These are phyloP conservation scores for Augochlorella aurata DNA, from an alignment of 2,888 invertebrate species.

Conservation along the genomic window DNA sequence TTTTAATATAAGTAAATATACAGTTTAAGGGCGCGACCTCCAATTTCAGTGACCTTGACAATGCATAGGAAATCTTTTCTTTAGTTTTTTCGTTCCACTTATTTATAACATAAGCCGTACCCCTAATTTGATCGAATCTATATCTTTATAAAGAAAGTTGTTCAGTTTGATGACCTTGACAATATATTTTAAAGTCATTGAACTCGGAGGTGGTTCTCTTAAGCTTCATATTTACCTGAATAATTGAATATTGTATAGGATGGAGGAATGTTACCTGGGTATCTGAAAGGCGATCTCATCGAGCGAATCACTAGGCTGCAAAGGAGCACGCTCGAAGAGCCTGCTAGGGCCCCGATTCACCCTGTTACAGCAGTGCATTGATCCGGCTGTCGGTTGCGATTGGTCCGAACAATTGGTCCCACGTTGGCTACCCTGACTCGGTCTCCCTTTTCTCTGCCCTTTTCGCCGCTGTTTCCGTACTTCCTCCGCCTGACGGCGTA, in stretches of 20 bases:
- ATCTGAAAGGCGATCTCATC: conserved; percentile 96
- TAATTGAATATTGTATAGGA: conserved; percentile 12
- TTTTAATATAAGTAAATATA: no score
- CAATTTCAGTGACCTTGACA: no score
- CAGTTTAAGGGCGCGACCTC: no score
- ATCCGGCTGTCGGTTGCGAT: conserved; percentile 80
- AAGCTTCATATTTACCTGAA: no score
- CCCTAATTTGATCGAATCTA: no score
- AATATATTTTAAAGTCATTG: no score
- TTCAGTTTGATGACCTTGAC: no score
- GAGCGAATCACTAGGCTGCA: conserved; percentile 93
- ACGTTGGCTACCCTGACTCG: conserved; percentile 76
- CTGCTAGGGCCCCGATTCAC: conserved; percentile 87
- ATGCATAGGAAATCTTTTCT: no score
- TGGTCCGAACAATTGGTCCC: conserved; percentile 79
- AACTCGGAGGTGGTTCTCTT: no score
- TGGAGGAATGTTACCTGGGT: conserved; percentile 87
- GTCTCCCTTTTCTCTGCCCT: conserved; percentile 81
- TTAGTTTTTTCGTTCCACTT: no score
- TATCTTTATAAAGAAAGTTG: no score
- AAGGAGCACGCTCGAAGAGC: conserved; percentile 92
- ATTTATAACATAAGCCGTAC: no score
- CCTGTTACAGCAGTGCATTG: conserved; percentile 84
- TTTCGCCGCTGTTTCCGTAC: conserved; percentile 86
- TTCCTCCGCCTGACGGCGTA: conserved; percentile 92